These are phyloP conservation scores for Creontiades dilutus DNA, from an alignment of 2,888 invertebrate genomes.

Conservation along the genomic window DNA sequence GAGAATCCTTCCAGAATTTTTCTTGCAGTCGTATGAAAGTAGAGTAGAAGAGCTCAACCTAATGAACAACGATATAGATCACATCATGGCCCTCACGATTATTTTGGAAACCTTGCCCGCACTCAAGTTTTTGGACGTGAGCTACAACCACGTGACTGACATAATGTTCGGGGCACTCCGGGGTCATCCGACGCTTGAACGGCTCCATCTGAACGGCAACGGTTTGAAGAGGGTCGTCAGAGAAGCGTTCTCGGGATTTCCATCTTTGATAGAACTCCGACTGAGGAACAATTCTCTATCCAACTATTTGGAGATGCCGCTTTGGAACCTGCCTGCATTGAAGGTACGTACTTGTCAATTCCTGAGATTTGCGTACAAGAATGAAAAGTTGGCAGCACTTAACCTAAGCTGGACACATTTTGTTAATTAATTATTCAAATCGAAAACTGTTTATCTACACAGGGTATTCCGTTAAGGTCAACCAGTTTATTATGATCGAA, in stretches of 20 bases:
- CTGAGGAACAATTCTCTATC: conserved; percentile 90
- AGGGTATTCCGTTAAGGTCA: too few relatives aligned
- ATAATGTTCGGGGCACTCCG: conserved; percentile 88
- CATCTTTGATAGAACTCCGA: conserved; percentile 89
- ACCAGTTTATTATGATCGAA: too few relatives aligned
- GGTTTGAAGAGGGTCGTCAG: conserved; percentile 86
- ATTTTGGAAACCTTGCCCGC: conserved; percentile 88
- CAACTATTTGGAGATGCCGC: conserved; percentile 86
- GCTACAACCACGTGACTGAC: conserved; percentile 87
- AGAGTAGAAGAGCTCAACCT: conserved; percentile 89
- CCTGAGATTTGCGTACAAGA: too few relatives aligned
- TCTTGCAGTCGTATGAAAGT: conserved; percentile 81
- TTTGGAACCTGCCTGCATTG: conserved; percentile 90
- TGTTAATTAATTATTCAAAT: too few relatives aligned
- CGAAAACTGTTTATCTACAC: too few relatives aligned
- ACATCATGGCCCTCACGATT: conserved; percentile 80
- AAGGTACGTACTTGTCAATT: too few relatives aligned
- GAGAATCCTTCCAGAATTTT: conserved; percentile 90
- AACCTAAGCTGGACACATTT: too few relatives aligned
- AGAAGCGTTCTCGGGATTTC: conserved; percentile 91
- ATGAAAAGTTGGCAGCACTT: too few relatives aligned
- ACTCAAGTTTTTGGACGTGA: conserved; percentile 88
- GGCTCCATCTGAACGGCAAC: conserved; percentile 90
- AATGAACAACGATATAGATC: conserved; percentile 87
- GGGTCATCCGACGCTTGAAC: conserved; percentile 89